These are phyloP conservation scores for Geotrupes spiniger DNA, from an alignment of 2,888 invertebrate genomes.

Conservation along the genomic window DNA sequence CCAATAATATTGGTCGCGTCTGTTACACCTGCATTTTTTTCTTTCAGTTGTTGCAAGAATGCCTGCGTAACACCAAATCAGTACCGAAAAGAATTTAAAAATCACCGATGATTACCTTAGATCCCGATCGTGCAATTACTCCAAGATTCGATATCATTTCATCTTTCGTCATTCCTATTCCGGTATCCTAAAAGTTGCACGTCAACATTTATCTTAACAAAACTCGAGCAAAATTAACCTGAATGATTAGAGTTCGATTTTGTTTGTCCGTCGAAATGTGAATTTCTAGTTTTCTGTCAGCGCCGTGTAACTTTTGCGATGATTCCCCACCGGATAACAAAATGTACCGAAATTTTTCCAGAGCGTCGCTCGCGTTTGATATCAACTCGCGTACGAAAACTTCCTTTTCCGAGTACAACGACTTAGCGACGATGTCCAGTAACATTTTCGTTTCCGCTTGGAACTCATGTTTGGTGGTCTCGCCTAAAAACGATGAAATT, in stretches of 20 bases:
- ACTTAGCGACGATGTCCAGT: conserved; percentile 94
- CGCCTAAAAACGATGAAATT: conserved; percentile 47
- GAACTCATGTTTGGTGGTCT: conserved; percentile 75
- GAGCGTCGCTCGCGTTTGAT: conserved; percentile 95
- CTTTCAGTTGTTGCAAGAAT: conserved; percentile 80
- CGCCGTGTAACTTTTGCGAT: conserved; percentile 51
- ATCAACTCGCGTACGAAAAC: conserved; percentile 94
- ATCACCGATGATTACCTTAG: conserved; percentile 60
- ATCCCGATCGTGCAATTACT: conserved; percentile 94
- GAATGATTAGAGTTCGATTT: conserved; percentile 78
- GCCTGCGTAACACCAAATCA: conserved; percentile 52
- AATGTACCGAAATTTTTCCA: conserved; percentile 89
- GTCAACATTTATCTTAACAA: neutral
- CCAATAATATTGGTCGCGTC: conserved; percentile 81
- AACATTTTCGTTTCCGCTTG: conserved; percentile 96
- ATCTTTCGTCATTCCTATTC: conserved; percentile 92
- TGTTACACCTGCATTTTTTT: conserved; percentile 56
- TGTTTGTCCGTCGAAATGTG: conserved; percentile 86
- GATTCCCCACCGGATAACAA: conserved; percentile 58
- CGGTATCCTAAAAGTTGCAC: conserved; percentile 81
- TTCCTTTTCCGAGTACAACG: conserved; percentile 96
- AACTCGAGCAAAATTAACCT: conserved; percentile 62
- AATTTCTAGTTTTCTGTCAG: conserved; percentile 77
- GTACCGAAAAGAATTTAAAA: conserved; percentile 6
- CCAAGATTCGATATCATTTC: conserved; percentile 90